These are phyloP conservation scores for Cephalopterus ornatus DNA, from an alignment of 2,113 vertebrate species.

Conservation along the genomic window DNA sequence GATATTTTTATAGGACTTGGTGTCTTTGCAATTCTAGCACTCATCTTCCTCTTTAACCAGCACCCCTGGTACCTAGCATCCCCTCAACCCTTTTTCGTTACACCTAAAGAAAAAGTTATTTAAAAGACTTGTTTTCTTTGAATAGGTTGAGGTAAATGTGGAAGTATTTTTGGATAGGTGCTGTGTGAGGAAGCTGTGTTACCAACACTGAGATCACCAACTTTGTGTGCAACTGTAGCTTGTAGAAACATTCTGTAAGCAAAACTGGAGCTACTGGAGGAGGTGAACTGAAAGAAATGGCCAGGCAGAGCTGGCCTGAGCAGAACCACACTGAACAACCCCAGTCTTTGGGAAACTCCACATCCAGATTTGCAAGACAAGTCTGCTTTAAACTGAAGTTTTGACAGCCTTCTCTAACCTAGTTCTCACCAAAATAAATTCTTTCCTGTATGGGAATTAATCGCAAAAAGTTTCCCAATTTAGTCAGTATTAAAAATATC, in stretches of 20 bases:
- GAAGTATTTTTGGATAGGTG: background rate
- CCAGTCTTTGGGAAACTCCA: background rate
- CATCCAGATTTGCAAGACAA: background rate
- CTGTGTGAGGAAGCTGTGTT: background rate
- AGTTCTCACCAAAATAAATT: background rate
- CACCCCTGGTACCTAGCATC: accelerated
- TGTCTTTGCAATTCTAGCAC: background rate
- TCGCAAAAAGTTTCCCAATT: background rate
- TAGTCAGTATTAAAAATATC: conserved; percentile 17
- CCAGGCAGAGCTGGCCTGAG: background rate
- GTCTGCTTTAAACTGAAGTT: background rate
- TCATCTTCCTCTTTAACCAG: background rate
- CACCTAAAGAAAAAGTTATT: background rate
- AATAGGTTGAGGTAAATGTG: background rate
- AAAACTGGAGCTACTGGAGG: background rate
- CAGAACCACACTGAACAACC: background rate
- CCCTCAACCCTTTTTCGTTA: background rate
- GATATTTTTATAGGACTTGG: background rate
- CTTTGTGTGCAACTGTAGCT: background rate
- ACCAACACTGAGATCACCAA: background rate
- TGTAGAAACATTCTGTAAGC: background rate
- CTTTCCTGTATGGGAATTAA: background rate
- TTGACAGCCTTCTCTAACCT: background rate
- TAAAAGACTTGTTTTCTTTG: background rate
- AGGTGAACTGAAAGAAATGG: background rate